Evolutionary conservation across 2,888 invertebrate species (phyloP).

Genomic region (Nephrotoma appendiculata): DNA sequence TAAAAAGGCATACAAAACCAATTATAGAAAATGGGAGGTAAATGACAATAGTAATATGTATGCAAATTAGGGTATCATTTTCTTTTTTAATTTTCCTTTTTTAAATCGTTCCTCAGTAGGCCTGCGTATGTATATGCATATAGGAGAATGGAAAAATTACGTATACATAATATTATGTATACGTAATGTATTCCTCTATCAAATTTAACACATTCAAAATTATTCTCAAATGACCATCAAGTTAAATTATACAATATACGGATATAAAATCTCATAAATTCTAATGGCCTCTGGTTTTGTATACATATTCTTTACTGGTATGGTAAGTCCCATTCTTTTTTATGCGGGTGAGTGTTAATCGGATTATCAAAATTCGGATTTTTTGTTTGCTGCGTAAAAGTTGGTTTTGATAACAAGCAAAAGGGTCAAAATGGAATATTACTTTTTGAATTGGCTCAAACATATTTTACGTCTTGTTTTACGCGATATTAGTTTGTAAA

Average conservation of each 20-base stretch:
- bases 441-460: not conserved
- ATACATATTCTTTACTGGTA: not conserved
- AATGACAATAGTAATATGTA: not conserved
- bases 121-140: not conserved
- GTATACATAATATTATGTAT: not conserved
- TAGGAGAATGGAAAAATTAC: not conserved
- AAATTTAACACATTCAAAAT: not conserved
- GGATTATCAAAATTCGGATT: not conserved
- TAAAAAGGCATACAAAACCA: not conserved
- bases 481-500: not conserved
- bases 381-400: not conserved
- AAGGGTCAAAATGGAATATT: not conserved
- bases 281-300: not conserved
- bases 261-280: not conserved
- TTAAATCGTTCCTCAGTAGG: not conserved
- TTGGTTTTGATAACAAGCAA: not conserved
- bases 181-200: not conserved
- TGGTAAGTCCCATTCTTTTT: not conserved
- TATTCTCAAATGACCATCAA: not conserved
- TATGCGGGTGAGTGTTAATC: not conserved
- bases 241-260: not conserved
- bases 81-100: not conserved
- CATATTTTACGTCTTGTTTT: not conserved
- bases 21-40: not conserved
- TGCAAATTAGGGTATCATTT: not conserved